Evolutionary conservation across 2,888 invertebrate species (phyloP).

Genomic region (Campoletis raptor): DNA sequence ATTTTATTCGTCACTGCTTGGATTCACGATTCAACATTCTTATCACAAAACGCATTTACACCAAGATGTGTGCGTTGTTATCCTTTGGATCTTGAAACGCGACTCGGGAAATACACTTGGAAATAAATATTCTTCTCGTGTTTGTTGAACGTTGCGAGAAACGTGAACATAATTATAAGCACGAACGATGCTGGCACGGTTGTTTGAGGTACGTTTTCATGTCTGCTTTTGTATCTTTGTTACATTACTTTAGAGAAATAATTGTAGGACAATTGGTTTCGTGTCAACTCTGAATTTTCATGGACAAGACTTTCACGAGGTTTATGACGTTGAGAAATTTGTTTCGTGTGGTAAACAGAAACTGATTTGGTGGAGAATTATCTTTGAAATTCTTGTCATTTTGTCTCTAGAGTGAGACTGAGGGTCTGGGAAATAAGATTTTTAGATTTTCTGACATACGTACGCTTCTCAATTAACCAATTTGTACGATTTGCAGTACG

Average conservation of each 20-base stretch:
- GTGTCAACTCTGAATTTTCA: not conserved
- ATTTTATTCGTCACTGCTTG: not conserved
- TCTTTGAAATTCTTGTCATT: not conserved
- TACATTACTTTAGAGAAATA: not conserved
- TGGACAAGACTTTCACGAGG: not conserved
- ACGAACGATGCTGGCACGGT: slow-evolving; percentile 36
- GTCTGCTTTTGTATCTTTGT: not conserved
- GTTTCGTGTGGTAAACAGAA: not conserved
- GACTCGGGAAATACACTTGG: not conserved
- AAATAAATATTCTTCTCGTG: slow-evolving; percentile 3
- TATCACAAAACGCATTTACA: not conserved
- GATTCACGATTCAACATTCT: slow-evolving; percentile 2
- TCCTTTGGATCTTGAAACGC: not conserved
- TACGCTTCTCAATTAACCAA: not conserved
- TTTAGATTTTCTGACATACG: not conserved
- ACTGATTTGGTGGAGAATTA: not conserved
- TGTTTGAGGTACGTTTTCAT: slow-evolving; percentile 52
- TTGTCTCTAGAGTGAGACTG: not conserved
- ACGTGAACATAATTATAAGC: not conserved
- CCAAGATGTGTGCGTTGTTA: slow-evolving; percentile 7
- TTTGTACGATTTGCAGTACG: not conserved
- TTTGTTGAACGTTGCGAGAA: not conserved
- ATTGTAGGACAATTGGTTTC: not conserved
- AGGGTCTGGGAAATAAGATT: not conserved
- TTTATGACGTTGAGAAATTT: not conserved